Conservation (phyloP, 2,113 vertebrate species). For the Elaphurus davidianus region DNA sequence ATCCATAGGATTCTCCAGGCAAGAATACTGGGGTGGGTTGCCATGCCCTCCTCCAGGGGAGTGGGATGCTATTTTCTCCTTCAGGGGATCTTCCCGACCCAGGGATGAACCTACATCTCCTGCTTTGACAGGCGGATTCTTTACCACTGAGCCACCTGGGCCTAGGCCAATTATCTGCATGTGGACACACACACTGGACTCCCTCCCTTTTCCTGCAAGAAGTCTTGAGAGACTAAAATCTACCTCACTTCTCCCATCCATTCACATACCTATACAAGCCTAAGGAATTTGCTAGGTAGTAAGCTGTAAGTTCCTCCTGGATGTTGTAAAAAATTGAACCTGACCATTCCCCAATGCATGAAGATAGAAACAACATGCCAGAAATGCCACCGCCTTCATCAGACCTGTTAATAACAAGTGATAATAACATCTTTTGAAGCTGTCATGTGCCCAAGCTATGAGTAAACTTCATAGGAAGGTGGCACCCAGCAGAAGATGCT, state of each 20-base stretch:
- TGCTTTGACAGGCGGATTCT: neutral
- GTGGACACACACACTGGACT: neutral
- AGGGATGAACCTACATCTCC: neutral
- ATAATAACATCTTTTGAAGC: neutral
- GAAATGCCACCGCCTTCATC: neutral
- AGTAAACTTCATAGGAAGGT: neutral
- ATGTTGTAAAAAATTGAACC: neutral
- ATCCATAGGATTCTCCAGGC: neutral
- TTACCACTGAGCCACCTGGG: neutral
- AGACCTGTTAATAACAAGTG: neutral
- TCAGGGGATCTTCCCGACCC: neutral
- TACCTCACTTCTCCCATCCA: neutral
- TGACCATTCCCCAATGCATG: neutral
- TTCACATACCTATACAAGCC: neutral
- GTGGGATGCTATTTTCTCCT: neutral
- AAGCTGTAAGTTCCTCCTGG: neutral
- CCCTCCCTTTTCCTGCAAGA: neutral
- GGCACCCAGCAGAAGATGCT: neutral
- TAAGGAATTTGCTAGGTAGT: neutral
- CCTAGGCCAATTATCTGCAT: neutral
- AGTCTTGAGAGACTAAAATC: neutral
- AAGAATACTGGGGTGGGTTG: neutral
- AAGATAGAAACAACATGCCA: neutral
- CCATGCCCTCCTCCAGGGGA: neutral
- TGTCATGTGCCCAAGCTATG: neutral